Conservation (phyloP, 2,113 vertebrate species). For the Xenopus tropicalis region DNA sequence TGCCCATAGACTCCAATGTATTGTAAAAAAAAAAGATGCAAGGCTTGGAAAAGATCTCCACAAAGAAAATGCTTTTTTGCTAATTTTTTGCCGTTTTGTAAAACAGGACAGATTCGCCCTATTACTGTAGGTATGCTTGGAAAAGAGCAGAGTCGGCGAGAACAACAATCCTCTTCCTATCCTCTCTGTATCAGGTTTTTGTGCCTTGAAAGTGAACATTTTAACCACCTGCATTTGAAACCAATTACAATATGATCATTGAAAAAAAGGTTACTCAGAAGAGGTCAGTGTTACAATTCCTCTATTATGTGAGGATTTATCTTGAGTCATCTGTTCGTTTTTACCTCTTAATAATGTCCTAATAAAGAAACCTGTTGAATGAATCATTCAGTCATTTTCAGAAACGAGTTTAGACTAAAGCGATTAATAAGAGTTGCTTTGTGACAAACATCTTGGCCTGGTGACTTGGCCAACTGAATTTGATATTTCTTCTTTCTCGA, state of each 20-base stretch:
- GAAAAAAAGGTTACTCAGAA: neutral
- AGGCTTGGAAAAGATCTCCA: too few relatives aligned
- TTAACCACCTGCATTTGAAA: conserved; percentile 27
- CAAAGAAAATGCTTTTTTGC: too few relatives aligned
- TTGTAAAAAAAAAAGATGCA: too few relatives aligned
- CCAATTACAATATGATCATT: conserved; percentile 6
- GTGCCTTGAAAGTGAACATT: neutral
- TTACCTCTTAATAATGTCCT: conserved; percentile 1
- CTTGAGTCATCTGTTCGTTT: neutral
- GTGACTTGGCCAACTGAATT: neutral
- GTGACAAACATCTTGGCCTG: conserved; percentile 3
- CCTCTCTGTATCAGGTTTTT: too few relatives aligned
- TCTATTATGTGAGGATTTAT: conserved; percentile 6
- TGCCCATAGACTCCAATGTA: too few relatives aligned
- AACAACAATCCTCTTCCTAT: too few relatives aligned
- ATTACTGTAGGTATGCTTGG: too few relatives aligned
- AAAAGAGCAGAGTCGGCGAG: too few relatives aligned
- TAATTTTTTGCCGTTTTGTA: too few relatives aligned
- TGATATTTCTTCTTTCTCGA: neutral
- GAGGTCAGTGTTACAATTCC: conserved; percentile 15
- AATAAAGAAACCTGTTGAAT: conserved; percentile 26
- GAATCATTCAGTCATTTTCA: conserved; percentile 26
- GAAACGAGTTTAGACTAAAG: conserved; percentile 8
- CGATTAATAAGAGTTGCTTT: conserved; percentile 6
- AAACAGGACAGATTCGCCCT: too few relatives aligned